Percentiles rank a stretch among this genome's conserved stretches.
Conservation (phyloP, 37 sponge, comb jelly and placozoan genomes). For the Hormiphora californensis region DNA sequence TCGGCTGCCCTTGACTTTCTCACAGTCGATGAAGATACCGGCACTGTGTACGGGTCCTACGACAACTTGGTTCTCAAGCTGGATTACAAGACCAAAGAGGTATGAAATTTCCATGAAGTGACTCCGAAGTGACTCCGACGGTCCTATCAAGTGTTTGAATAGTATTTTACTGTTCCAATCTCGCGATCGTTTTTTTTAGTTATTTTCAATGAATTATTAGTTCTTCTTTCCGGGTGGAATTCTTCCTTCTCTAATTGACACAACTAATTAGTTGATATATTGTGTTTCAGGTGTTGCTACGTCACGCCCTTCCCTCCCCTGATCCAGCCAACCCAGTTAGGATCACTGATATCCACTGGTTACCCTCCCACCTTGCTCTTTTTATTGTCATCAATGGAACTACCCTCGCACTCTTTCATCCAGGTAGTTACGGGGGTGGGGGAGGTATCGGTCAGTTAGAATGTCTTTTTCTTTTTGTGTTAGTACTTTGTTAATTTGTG, state of each 20-base stretch:
- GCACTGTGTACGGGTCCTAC: not conserved
- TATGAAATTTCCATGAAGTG: too few relatives aligned
- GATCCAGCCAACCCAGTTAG: too few relatives aligned
- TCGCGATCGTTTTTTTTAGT: too few relatives aligned
- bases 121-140: too few relatives aligned
- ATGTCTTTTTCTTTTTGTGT: too few relatives aligned
- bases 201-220: not conserved
- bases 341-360: conserved; percentile 35
- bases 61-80: not conserved
- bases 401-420: conserved; percentile 31
- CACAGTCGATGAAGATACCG: conserved; percentile 1
- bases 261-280: not conserved
- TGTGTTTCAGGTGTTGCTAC: not conserved
- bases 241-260: not conserved
- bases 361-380: conserved; percentile 31
- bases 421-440: too few relatives aligned
- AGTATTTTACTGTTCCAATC: too few relatives aligned
- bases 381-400: conserved; percentile 12
- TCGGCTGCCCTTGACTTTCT: conserved; percentile 20
- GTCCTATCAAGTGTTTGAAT: too few relatives aligned
- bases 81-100: not conserved
- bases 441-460: too few relatives aligned
- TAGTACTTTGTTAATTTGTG: too few relatives aligned
- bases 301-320: not conserved
- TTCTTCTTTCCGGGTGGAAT: not conserved